Conservation (phyloP, 2,113 vertebrate species). For the Callocephalon fimbriatum region DNA sequence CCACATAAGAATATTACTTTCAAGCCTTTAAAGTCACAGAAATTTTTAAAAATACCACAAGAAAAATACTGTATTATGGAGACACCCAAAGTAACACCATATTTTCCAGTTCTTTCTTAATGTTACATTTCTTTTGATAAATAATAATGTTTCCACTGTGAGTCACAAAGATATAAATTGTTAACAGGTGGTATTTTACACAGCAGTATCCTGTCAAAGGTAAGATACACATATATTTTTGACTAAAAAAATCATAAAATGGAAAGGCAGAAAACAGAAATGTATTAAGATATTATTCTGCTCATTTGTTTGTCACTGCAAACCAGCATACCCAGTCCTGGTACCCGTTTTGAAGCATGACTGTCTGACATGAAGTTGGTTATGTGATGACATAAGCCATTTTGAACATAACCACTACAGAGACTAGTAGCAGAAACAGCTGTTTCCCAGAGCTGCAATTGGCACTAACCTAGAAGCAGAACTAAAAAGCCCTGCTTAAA, state of each 20-base stretch:
- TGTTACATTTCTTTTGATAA: not conserved
- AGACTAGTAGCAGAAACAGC: not conserved
- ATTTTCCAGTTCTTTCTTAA: not conserved
- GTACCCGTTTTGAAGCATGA: not conserved
- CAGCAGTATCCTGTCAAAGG: not conserved
- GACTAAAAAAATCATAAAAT: not conserved
- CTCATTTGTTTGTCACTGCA: not conserved
- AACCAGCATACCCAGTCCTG: accelerated
- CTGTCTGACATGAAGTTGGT: not conserved
- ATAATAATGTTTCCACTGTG: not conserved
- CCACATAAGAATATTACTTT: not conserved
- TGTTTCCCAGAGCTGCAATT: not conserved
- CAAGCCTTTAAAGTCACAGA: not conserved
- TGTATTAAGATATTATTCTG: not conserved
- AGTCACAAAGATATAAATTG: not conserved
- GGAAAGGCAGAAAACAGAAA: not conserved
- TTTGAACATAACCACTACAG: not conserved
- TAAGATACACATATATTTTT: not conserved
- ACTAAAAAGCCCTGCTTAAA: not conserved
- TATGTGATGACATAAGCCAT: not conserved
- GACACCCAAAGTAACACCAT: not conserved
- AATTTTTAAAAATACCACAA: not conserved
- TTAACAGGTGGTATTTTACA: not conserved
- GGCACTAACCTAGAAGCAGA: not conserved
- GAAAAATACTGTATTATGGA: not conserved